These are phyloP conservation scores for Probosciger aterrimus DNA, from an alignment of 2,113 vertebrate species.

Conservation along the genomic window DNA sequence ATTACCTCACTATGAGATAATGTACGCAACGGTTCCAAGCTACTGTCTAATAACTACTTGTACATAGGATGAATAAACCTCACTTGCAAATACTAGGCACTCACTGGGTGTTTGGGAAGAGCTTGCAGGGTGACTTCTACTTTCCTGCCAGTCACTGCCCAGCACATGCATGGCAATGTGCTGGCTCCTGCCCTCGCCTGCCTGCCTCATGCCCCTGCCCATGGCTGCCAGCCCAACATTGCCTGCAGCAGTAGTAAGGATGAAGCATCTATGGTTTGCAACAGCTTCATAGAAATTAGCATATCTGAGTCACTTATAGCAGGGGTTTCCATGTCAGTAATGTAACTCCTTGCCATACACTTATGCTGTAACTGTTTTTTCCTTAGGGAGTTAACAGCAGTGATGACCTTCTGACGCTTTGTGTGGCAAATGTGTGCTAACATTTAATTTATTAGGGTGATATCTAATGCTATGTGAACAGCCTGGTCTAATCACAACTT, in stretches of 20 bases:
- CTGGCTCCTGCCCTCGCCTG: background rate
- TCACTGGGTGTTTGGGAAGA: background rate
- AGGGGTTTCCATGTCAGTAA: background rate
- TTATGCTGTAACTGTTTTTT: background rate
- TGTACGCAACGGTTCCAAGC: background rate
- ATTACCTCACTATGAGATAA: conserved; percentile 60
- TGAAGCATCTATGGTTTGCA: background rate
- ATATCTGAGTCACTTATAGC: background rate
- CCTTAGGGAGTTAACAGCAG: background rate
- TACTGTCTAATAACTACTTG: conserved; percentile 23
- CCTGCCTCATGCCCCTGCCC: background rate
- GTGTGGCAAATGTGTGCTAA: background rate
- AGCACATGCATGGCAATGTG: background rate
- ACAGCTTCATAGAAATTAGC: background rate
- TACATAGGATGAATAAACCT: background rate
- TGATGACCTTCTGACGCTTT: background rate
- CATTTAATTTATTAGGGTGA: background rate
- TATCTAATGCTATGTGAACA: rapidly evolving
- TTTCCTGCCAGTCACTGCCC: background rate
- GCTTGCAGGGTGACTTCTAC: background rate
- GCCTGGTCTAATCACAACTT: background rate
- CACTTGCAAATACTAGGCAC: background rate
- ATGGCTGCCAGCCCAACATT: background rate
- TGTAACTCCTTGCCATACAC: background rate
- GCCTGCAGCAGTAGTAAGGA: rapidly evolving